Evolutionary conservation across 2,797 vertebrate species (phyloP), one percentile per base, ranked within the genome.

Genomic region (Gymnoscopelus braueri): DNA sequence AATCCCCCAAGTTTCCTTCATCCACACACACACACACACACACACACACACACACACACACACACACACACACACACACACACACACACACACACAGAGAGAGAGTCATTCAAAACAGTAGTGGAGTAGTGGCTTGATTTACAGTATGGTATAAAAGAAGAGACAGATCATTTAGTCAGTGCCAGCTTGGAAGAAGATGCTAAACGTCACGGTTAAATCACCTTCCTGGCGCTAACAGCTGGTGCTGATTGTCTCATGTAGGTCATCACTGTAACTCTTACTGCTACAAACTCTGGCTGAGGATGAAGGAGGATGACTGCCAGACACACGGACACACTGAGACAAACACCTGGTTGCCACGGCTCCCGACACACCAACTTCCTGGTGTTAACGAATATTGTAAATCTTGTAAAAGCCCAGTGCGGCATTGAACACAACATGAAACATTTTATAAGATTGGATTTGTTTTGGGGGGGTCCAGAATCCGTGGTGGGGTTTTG

Each of bases 181-280:
- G 19, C 65, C 4, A 58, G 67, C 57, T 60, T 11, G 32, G 53
- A 47, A 8, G 48, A 62, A 60, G 67, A 69, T 2, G 11, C 49
- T 78, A 66, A 63, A 72, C 72, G 76, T 70, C 60, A 4, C n/a
- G 2, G 1, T 13, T 80, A 58, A 85, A 73, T 78, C 1, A 70
- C 14, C 48, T 50, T 55, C 44, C 1, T 0, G 62, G 5, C 54
- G 32, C 53, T 50, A 39, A 5, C 67, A 15, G 71, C 79, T 32
- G 47, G 63, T 63, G 9, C n/a, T 49, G n/a, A 1, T 66, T 81
- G 81, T 77, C 65, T 75, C 3, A 79, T 65, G 2, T 23, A 49
- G 57, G 26, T 69, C 77, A 56, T 0, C 2, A 67, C 61, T 1
- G 67, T 79, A 83, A 80, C n/a, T 81, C 67, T 60, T 6, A 39